Base-by-base conservation (phyloP, 1,140 invertebrate genomes). In the Asbolus verrucosus region DNA sequence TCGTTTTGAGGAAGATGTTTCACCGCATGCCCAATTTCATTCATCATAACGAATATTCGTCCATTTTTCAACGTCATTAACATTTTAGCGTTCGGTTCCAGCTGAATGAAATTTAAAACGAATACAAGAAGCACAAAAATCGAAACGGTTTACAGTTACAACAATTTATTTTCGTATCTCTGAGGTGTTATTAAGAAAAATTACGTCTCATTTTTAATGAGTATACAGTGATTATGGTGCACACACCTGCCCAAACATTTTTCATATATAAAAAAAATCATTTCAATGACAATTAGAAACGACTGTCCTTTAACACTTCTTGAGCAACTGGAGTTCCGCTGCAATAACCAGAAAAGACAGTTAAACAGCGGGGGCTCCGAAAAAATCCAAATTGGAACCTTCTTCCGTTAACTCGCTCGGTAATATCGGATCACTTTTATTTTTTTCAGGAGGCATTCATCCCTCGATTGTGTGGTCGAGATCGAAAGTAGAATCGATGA, bases 401-500 rank as follows among this genome's bases (percentile, higher is more conserved):
- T 21, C 46, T 27, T 11, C 46, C 46, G 46, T 54, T 54, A 54
- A 54, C 46, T 21, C 14, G 21, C 16, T 8, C n/a, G n/a, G 13
- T 50, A 50, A 50, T 50, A 21, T 9, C 43, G 9, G 16, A 54
- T 54, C 46, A 54, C 46, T 54, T 54, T 54, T 54, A 24, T 24
- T 54, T 54, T 46, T n/a, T 54, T 54, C 11, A 9, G 13, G 15
- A 18, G 43, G 16, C 16, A 50, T 50, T 21, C 46, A 54, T 27
- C 46, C 46, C 46, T 54, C 11, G 46, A 54, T 54, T 54, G 46
- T n/a, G n/a, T 13, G 46, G 46, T 54, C 46, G 46, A 54, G 46
- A 54, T 54, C 46, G 46, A 54, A 54, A 54, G 46, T 54, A 21
- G 46, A 21, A 54, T 54, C 46, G 39, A 30, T 54, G 46, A 21